These are phyloP conservation scores for Petrocephalus schoutedeni DNA, from an alignment of 2,797 vertebrate species.

Conservation along the genomic window DNA sequence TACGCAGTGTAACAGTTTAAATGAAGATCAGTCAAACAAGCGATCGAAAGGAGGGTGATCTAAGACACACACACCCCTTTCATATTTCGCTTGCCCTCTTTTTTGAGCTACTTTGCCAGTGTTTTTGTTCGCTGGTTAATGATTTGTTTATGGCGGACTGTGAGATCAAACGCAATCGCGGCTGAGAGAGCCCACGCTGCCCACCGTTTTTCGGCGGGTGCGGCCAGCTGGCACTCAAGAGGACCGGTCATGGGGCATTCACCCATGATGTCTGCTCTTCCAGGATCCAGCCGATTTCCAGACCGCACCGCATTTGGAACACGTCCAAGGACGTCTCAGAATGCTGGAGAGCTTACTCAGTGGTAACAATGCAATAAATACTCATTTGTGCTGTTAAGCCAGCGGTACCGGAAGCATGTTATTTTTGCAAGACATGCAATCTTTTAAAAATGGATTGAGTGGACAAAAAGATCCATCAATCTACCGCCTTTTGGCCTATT, in stretches of 20 bases:
- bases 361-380: background rate
- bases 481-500: background rate
- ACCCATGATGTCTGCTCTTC: conserved; percentile 34
- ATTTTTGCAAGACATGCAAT: background rate
- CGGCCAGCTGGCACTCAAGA: conserved; percentile 30
- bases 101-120: conserved; percentile 12
- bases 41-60: conserved; percentile 5
- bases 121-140: conserved; percentile 7
- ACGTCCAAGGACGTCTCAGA: conserved; percentile 19
- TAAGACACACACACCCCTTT: background rate
- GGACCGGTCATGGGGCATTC: conserved; percentile 30
- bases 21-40: background rate
- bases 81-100: conserved; percentile 10
- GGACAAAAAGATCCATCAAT: background rate
- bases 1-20: background rate
- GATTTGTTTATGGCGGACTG: conserved; percentile 22
- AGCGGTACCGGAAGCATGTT: background rate
- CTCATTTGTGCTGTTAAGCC: background rate
- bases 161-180: conserved; percentile 7
- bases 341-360: background rate
- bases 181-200: conserved; percentile 12
- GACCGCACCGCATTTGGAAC: conserved; percentile 20
- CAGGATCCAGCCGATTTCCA: conserved; percentile 26
- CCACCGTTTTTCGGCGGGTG: background rate
- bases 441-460: background rate